Base-by-base conservation (phyloP, 2,797 vertebrate genomes). In the Lithobates pipiens region DNA sequence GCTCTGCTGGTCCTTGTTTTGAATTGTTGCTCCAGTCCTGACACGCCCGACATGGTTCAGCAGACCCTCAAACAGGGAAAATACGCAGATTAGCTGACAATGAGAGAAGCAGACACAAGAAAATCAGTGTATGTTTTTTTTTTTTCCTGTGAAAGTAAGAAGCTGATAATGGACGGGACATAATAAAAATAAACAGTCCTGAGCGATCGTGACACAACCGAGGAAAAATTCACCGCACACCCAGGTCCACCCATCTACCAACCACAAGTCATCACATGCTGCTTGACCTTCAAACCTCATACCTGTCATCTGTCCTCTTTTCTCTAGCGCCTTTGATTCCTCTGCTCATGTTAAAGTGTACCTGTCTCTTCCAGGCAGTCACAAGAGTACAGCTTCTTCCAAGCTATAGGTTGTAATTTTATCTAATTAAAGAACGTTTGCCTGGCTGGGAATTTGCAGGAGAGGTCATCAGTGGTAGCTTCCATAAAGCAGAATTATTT, bases 41-140 rank as follows among this genome's bases (percentile, higher is more conserved):
- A 86, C 84, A 39, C 34, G 84, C 67, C 32, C 1, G 75, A 54
- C 32, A 70, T 3, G 84, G 68, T 76, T 79, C 72, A 84, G 27
- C 46, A 27, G 84, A 57, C 44, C 54, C 44, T 34, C 29, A 10
- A 46, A 39, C 61, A 16, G 67, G 27, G 65, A 42, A 32, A 65
- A 75, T 8, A 61, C 25, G 5, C 16, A 34, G 29, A 80, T 75
- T 76, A 74, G n/a, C 77, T 44, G 39, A 79, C 84, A 80, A 80
- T 85, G 39, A 67, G 57, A 42, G 25, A 39, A 79, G 39, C 18
- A 69, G 16, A 32, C 50, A 54, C 13, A 68, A 54, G 16, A 54
- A 54, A 54, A 54, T 54, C 50, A 54, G 16, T 54, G 50, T 15
- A 10, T 11, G 44, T 5, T 16, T 54, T 18, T 18, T 23, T 21